These are phyloP conservation scores for Xanthorhoe designata DNA, from an alignment of 2,888 invertebrate genomes.

Conservation along the genomic window DNA sequence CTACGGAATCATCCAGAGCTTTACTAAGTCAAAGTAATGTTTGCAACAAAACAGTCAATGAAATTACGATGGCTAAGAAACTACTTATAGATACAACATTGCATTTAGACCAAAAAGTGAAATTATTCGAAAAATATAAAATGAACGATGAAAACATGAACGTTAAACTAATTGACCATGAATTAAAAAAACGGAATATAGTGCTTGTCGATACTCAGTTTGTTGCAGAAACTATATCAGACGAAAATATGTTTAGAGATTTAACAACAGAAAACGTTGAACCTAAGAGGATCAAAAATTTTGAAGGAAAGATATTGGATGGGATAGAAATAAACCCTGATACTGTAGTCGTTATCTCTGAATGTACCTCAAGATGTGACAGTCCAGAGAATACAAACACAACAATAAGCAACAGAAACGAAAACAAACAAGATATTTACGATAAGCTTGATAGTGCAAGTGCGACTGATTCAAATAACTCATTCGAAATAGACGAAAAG, in stretches of 20 bases:
- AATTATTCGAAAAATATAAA: conserved; percentile 23
- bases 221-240: conserved; percentile 19
- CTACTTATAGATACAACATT: conserved; percentile 2
- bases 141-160: conserved; percentile 23
- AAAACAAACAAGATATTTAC: conserved; percentile 63
- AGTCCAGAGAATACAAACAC: conserved; percentile 48
- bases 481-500: conserved; percentile 66
- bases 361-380: conserved; percentile 43
- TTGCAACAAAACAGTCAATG: conserved; percentile 1
- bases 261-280: conserved; percentile 11
- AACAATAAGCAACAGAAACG: conserved; percentile 47
- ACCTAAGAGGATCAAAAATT: conserved; percentile 26
- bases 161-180: conserved; percentile 46
- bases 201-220: conserved; percentile 39
- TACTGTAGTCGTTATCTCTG: conserved; percentile 32
- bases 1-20: not conserved
- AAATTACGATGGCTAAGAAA: conserved; percentile 10
- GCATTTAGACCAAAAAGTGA: conserved; percentile 8
- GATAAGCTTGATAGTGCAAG: conserved; percentile 78
- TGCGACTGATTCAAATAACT: conserved; percentile 68
- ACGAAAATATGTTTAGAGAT: conserved; percentile 10
- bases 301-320: conserved; percentile 39
- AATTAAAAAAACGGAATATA: conserved; percentile 52
- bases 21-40: conserved; percentile 5
- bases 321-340: conserved; percentile 34